phyloP scores from a whole-genome alignment of 1,140 invertebrate genomes.

The Drepana arcuata region DNA sequence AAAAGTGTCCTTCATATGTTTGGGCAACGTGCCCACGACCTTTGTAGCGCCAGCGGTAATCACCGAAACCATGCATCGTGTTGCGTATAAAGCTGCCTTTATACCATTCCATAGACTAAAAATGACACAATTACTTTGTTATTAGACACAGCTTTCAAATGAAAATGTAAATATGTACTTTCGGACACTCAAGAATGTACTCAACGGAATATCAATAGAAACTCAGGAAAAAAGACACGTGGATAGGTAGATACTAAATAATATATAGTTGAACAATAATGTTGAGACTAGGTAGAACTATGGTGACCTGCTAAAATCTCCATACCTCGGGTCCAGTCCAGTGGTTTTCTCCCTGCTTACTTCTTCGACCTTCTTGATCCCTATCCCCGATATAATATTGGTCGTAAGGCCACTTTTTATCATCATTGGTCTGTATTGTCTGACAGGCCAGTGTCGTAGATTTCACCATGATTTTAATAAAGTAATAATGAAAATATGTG shows the following conservation, averaged over 20 bases:
- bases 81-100: conserved; percentile 44
- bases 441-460: too few species aligned
- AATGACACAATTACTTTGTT: too few species aligned
- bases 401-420: conserved; percentile 28
- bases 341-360: conserved; percentile 28
- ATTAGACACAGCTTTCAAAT: neutral
- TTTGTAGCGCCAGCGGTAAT: conserved; percentile 41
- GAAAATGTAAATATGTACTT: neutral
- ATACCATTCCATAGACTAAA: conserved; percentile 52
- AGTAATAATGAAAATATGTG: too few species aligned
- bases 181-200: too few species aligned
- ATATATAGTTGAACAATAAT: too few species aligned
- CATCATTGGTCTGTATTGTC: conserved; percentile 16
- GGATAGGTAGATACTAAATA: too few species aligned
- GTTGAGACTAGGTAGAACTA: too few species aligned
- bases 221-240: too few species aligned
- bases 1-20: conserved; percentile 69
- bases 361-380: conserved; percentile 31
- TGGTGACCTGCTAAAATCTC: too few species aligned
- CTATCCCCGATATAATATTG: conserved; percentile 46
- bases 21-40: conserved; percentile 25
- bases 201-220: too few species aligned
- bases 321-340: conserved; percentile 46
- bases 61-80: conserved; percentile 64
- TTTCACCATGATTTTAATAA: too few species aligned